Conservation (phyloP, 2,113 vertebrate genomes). For the Phodopus roborovskii region DNA sequence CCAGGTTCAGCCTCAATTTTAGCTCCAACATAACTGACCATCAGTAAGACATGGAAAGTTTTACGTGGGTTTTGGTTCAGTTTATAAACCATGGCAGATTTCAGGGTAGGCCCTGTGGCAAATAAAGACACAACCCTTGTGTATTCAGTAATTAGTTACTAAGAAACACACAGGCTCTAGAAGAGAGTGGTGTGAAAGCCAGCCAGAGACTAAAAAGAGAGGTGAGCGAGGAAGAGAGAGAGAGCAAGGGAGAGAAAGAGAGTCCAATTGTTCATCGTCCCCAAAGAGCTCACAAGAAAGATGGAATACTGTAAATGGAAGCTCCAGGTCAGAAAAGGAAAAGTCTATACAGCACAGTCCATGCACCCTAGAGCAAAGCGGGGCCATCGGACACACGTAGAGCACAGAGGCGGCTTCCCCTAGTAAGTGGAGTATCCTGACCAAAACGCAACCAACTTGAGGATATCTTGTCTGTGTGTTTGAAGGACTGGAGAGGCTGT, state of each 20-base stretch:
- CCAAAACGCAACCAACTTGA: no score
- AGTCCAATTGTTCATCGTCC: no score
- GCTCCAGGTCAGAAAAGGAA: background rate
- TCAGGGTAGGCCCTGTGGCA: background rate
- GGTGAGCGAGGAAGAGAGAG: no score
- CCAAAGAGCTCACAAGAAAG: background rate
- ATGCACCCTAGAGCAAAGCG: no score
- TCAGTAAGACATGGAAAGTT: background rate
- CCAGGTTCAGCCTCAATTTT: background rate
- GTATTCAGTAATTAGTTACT: background rate
- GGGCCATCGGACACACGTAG: no score
- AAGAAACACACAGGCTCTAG: background rate
- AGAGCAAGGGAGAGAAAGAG: no score
- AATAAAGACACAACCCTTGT: background rate
- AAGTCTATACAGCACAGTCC: no score
- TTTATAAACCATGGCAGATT: conserved; percentile 1
- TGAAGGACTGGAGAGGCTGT: background rate
- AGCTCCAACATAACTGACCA: background rate
- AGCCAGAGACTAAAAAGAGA: background rate
- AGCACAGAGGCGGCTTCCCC: background rate
- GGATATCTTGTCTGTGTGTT: background rate
- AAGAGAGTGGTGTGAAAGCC: background rate
- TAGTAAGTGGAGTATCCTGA: background rate
- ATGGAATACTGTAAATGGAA: no score
- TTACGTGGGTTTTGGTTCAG: background rate